Evolutionary conservation across 2,888 invertebrate species (phyloP), one percentile per base, ranked within the genome.

Genomic region (Pristionchus mayeri): DNA sequence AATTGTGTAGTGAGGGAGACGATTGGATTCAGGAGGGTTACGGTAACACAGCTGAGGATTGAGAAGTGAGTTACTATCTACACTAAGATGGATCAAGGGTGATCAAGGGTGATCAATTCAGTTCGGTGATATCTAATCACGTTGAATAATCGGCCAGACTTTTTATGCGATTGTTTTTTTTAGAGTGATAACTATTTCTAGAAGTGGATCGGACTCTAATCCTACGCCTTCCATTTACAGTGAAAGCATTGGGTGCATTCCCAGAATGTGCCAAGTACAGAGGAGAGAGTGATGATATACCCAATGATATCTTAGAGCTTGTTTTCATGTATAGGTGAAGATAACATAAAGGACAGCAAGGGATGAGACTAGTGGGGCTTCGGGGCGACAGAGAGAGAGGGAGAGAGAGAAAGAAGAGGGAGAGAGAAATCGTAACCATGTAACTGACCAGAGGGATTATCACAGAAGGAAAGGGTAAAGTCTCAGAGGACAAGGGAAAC

Each of bases 321-420:
- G 57, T 57, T 57, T 57, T 57, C n/a, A 57, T 11, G 27, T n/a
- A 57, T n/a, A 57, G 57, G 18, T 13, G 57, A 57, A 57, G 57
- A 57, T 57, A 57, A 57, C 57, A 57, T 27, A 57, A 57, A 57
- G 57, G 57, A 57, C 57, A 57, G 13, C n/a, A 57, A 24, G 4
- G 57, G 57, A 57, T 57, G 57, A 57, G 57, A 57, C 57, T 57
- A 57, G 57, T 21, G 52, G 57, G 57, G 57, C 57, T 57, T 57
- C 57, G 11, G 24, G 57, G 57, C 24, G n/a, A 24, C n/a, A 57
- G 57, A 27, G 57, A 57, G 57, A 57, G 57, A 57, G 7, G n/a
- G 57, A 24, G 57, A 24, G n/a, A 9, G 27, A 57, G n/a, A n/a
- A n/a, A n/a, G n/a, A 57, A 24, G n/a, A n/a, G n/a, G n/a, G 57